Evolutionary conservation across 1,140 invertebrate species (phyloP), one percentile per base, ranked within the genome.

Genomic region (Penaeus japonicus): DNA sequence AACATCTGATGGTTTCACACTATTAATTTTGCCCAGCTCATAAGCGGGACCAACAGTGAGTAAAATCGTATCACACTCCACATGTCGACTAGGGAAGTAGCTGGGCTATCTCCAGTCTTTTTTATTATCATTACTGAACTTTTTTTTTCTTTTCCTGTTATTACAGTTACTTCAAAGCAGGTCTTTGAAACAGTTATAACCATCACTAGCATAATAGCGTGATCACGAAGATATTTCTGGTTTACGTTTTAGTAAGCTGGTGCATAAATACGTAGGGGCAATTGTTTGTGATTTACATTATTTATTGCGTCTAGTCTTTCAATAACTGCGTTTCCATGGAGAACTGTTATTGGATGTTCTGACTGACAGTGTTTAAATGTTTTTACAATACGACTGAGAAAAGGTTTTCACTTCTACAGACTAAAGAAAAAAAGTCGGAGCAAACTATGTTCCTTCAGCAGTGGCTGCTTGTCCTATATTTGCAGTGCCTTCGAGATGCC

Each of bases 231-330:
- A 15, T 47, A 47, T 47, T 47, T 47, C 47, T 47, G 10, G 47
- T 73, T 73, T 73, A 73, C 70, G 70, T 73, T 73, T 73, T 73
- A 73, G 70, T 73, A 73, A 73, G 35, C 70, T 27, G 24, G n/a
- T 30, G 70, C 35, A 24, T 27, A 73, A 4, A 73, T 30, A 20
- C 2, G 17, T n/a, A 30, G 35, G 20, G 70, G 4, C 27, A 73
- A 18, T 27, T 15, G 35, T 24, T 73, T 30, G 70, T 73, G 35
- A 73, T 27, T 73, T 73, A 30, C 24, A 73, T 17, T 73, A 30
- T 73, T 24, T 30, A 18, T 73, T 27, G 20, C 70, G 27, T 73
- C 35, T 27, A 7, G 27, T 73, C 70, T 30, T 18, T 73, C n/a
- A 7, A 18, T 18, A 27, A 73, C 20, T 73, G 18, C 35, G 35